Conservation (phyloP, 1,140 invertebrate species). For the Zaprionus africanus region DNA sequence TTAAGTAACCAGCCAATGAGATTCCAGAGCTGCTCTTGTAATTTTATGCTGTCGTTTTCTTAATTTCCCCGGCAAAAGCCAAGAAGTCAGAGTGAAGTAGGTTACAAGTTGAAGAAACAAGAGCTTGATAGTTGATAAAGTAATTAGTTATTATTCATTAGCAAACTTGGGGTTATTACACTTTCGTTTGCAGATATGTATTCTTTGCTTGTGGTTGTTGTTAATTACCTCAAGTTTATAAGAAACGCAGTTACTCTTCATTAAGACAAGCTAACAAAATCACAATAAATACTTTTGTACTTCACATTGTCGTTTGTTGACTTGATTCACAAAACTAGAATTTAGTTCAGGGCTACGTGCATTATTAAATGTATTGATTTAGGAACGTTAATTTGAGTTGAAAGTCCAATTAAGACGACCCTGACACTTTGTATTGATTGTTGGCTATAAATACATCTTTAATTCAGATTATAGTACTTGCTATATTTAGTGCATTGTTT, state of each 20-base stretch:
- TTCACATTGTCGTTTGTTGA: too few relatives aligned
- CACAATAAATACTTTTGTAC: too few relatives aligned
- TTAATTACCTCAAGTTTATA: too few relatives aligned
- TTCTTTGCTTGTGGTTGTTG: too few relatives aligned
- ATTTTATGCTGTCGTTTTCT: slow-evolving; percentile 27
- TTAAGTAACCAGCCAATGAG: slow-evolving; percentile 28
- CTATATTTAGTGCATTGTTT: background rate
- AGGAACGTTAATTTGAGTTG: background rate
- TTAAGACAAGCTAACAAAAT: too few relatives aligned
- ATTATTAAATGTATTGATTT: slow-evolving; percentile 3
- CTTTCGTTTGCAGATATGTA: too few relatives aligned
- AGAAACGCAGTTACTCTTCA: too few relatives aligned
- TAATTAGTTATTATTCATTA: background rate
- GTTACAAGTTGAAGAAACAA: background rate
- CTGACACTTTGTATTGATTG: slow-evolving; percentile 13
- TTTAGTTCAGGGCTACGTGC: background rate
- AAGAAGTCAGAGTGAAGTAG: slow-evolving; percentile 5
- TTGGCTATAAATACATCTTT: background rate
- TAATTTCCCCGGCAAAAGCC: slow-evolving; percentile 7
- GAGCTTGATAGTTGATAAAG: background rate
- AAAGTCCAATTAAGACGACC: background rate
- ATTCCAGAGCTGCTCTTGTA: slow-evolving; percentile 16
- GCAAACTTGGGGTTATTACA: too few relatives aligned
- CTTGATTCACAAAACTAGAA: background rate
- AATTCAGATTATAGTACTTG: background rate